phyloP scores from a whole-genome alignment of 2,113 vertebrate species.

The Procavia capensis region DNA sequence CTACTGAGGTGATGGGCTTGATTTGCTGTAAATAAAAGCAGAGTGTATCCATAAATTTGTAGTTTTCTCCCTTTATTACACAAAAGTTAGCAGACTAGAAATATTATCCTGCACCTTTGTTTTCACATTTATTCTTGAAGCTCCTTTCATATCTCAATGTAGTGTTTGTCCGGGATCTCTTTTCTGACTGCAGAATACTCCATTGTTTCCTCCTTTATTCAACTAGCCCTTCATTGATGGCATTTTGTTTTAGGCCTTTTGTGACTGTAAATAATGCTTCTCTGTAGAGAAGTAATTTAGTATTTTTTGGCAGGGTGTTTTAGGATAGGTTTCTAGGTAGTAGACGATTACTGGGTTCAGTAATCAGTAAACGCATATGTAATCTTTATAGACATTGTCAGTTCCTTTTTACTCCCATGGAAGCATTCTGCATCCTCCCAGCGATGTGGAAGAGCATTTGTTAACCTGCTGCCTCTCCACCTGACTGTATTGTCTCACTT shows the following conservation, averaged over 20 bases:
- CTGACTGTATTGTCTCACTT: neutral
- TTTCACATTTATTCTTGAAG: neutral
- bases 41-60: neutral
- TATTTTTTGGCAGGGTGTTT: slow-evolving; percentile 2
- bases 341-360: neutral
- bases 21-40: neutral
- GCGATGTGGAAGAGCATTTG: neutral
- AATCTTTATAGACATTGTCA: neutral
- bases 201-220: neutral
- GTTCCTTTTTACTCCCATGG: neutral
- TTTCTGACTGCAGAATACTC: neutral
- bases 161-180: neutral
- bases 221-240: neutral
- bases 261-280: neutral
- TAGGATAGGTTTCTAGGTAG: neutral
- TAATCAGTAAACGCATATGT: neutral
- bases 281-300: neutral
- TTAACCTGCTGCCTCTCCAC: neutral
- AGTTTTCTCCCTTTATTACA: neutral
- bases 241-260: slow-evolving; percentile 14
- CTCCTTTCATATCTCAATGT: neutral
- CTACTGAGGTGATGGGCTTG: too few relatives aligned
- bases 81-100: neutral
- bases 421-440: neutral
- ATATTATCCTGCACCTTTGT: neutral